Conservation (phyloP, 2,797 vertebrate species). For the Paramormyrops hopkinsi region DNA sequence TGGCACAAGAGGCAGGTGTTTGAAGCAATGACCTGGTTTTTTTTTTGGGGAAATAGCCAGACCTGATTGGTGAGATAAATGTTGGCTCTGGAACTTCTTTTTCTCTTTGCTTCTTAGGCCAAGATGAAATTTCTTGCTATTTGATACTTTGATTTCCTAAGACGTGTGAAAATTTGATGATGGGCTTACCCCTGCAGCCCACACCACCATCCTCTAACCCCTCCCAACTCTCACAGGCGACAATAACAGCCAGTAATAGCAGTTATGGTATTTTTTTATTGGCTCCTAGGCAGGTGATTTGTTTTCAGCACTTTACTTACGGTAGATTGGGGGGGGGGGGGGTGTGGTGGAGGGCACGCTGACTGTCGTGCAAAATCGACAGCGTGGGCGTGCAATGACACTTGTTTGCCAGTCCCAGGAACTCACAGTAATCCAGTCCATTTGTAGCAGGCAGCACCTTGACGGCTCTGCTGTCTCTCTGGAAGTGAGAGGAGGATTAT, state of each 20-base stretch:
- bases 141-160: neutral
- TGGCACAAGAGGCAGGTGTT: neutral
- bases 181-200: neutral
- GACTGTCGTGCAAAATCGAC: slow-evolving; percentile 52
- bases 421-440: slow-evolving; percentile 50
- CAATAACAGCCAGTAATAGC: slow-evolving; percentile 25
- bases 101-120: neutral
- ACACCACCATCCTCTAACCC: neutral
- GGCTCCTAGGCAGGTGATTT: slow-evolving; percentile 43
- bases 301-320: slow-evolving; percentile 41
- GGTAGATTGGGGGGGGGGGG: slow-evolving; percentile 29
- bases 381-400: slow-evolving; percentile 45
- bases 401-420: slow-evolving; percentile 47
- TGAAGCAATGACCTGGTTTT: neutral
- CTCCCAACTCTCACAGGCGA: slow-evolving; percentile 21
- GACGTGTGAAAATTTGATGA: neutral
- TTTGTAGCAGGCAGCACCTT: slow-evolving; percentile 47
- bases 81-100: neutral
- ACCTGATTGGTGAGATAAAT: neutral
- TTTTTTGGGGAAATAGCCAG: neutral
- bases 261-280: slow-evolving; percentile 28
- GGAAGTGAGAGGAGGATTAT: slow-evolving; percentile 51
- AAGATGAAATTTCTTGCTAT: neutral
- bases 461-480: slow-evolving; percentile 48
- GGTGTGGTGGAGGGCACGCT: slow-evolving; percentile 33